Percentiles rank a stretch among this genome's conserved stretches.
These are phyloP conservation scores for Lordiphosa andalusiaca DNA, from an alignment of 2,888 invertebrate genomes.

Conservation along the genomic window DNA sequence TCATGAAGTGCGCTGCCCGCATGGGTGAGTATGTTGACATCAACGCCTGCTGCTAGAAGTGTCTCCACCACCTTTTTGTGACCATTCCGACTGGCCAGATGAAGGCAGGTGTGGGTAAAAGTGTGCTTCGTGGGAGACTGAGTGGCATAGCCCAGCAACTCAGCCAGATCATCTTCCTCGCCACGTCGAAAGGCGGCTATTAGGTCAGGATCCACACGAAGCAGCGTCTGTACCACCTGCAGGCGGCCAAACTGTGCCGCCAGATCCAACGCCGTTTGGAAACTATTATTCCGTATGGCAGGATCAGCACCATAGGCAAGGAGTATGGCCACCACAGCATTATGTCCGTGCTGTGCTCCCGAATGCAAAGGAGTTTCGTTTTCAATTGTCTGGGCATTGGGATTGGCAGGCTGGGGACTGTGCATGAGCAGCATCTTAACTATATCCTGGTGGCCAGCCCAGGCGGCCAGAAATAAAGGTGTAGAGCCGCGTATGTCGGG, in stretches of 20 bases:
- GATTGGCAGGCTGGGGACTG: constrained; percentile 89
- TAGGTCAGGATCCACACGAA: constrained; percentile 90
- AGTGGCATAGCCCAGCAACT: constrained; percentile 30
- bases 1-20: constrained; percentile 95
- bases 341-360: constrained; percentile 95
- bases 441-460: constrained; percentile 94
- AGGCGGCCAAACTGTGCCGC: constrained; percentile 93
- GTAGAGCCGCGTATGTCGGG: constrained; percentile 95
- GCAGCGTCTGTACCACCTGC: constrained; percentile 91
- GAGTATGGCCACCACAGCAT: constrained; percentile 90
- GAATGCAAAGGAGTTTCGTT: constrained; percentile 95
- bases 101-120: constrained; percentile 90
- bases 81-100: constrained; percentile 95
- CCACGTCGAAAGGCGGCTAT: constrained; percentile 80
- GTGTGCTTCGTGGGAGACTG: constrained; percentile 66
- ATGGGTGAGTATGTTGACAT: constrained; percentile 91
- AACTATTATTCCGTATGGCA: constrained; percentile 90
- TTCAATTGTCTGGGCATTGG: constrained; percentile 85
- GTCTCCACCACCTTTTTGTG: constrained; percentile 91
- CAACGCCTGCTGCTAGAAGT: constrained; percentile 91
- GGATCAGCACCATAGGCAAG: constrained; percentile 93
- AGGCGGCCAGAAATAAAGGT: constrained; percentile 95
- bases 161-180: constrained; percentile 22
- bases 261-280: constrained; percentile 95
- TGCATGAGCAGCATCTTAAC: constrained; percentile 90